phyloP scores from a whole-genome alignment of 2,113 vertebrate genomes.

The Zosterops pallidus region DNA sequence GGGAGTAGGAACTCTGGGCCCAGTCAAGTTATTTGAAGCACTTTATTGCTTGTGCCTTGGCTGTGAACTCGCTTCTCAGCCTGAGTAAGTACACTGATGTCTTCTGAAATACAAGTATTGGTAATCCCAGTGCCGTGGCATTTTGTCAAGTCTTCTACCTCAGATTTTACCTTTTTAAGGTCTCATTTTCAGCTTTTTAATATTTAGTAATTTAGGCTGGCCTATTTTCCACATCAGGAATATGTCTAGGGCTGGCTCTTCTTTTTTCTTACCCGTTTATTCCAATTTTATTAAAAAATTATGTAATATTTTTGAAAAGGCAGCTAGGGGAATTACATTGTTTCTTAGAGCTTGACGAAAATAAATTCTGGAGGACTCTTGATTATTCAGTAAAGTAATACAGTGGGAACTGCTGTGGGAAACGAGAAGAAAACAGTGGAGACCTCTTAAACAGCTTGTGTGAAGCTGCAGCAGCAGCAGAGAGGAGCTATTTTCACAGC shows the following conservation, averaged over 20 bases:
- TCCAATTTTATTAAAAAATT: not conserved
- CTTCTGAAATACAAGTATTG: not conserved
- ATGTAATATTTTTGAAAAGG: not conserved
- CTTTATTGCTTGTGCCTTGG: conserved; percentile 16
- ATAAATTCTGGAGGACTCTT: not conserved
- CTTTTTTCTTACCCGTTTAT: not conserved
- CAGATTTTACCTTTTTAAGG: not conserved
- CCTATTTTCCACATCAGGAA: not conserved
- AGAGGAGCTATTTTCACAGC: conserved; percentile 58
- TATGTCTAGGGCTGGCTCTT: not conserved
- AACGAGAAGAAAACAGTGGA: conserved; percentile 20
- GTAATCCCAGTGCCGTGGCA: not conserved
- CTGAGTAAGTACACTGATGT: not conserved
- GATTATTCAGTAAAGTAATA: conserved; percentile 17
- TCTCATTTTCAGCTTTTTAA: not conserved
- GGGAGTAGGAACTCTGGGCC: not conserved
- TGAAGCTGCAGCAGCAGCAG: not conserved
- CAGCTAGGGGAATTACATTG: not conserved
- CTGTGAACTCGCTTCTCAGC: not conserved
- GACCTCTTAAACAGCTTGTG: conserved; percentile 14
- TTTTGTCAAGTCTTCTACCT: not conserved
- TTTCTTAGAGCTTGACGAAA: not conserved
- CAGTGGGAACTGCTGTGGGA: conserved; percentile 47
- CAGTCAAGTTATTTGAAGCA: not conserved
- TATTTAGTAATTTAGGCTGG: not conserved